These are phyloP conservation scores for Eumeta japonica DNA, from an alignment of 1,140 invertebrate genomes.

Conservation along the genomic window DNA sequence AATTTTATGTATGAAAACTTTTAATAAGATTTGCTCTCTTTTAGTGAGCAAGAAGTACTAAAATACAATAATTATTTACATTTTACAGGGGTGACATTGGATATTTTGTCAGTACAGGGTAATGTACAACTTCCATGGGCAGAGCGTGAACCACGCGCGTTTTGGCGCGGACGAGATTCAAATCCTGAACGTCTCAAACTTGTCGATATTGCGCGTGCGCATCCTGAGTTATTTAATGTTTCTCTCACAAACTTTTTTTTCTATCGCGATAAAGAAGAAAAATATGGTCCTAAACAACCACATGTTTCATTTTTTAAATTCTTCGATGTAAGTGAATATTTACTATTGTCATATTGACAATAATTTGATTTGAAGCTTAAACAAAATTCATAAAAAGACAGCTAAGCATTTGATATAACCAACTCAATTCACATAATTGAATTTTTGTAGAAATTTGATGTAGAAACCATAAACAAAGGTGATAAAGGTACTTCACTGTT, in stretches of 20 bases:
- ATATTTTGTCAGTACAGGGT: constrained; percentile 87
- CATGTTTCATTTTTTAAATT: constrained; percentile 93
- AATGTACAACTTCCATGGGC: constrained; percentile 73
- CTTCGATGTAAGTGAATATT: constrained; percentile 76
- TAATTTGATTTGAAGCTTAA: no score
- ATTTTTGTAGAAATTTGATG: no score
- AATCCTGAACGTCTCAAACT: constrained; percentile 79
- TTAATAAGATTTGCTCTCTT: no score
- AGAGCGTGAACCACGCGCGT: constrained; percentile 72
- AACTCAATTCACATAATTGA: no score
- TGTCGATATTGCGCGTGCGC: constrained; percentile 72
- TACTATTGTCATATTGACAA: not conserved
- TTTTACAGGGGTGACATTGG: constrained; percentile 74
- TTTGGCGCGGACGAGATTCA: constrained; percentile 93
- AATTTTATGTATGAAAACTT: no score
- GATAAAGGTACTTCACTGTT: no score
- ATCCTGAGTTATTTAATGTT: constrained; percentile 85
- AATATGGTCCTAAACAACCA: constrained; percentile 81
- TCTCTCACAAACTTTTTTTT: constrained; percentile 97
- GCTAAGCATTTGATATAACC: no score
- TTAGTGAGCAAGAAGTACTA: no score
- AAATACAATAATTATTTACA: not conserved
- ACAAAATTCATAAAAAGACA: no score
- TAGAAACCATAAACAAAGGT: no score
- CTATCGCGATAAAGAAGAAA: constrained; percentile 79